Evolutionary conservation across 2,888 invertebrate genomes (phyloP).

Genomic region (Eristalis arbustorum): DNA sequence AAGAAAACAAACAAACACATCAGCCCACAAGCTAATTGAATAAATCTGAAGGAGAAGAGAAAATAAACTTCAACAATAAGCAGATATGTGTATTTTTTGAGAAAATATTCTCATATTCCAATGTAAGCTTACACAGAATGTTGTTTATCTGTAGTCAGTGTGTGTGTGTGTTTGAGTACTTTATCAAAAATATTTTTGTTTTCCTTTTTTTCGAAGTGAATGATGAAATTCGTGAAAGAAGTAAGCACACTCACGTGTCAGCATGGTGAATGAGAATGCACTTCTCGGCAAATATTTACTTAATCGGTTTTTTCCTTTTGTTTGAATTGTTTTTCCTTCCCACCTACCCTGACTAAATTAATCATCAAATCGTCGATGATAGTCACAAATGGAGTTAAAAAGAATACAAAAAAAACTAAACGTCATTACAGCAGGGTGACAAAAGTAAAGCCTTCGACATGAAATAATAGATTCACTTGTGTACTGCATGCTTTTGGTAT

Average conservation of each 20-base stretch:
- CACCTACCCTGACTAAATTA: too few species aligned
- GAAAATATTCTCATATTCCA: neutral
- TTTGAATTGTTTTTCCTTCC: too few species aligned
- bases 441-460: neutral
- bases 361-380: neutral
- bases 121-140: slow-evolving; percentile 30
- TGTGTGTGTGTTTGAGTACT: neutral
- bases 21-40: slow-evolving; percentile 9
- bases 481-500: neutral
- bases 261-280: neutral
- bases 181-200: neutral
- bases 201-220: neutral
- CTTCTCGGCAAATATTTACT: slow-evolving; percentile 3
- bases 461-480: neutral
- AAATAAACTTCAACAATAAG: slow-evolving; percentile 7
- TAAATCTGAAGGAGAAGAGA: slow-evolving; percentile 4
- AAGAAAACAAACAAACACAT: neutral
- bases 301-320: neutral
- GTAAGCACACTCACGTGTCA: slow-evolving; percentile 6
- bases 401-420: too few species aligned
- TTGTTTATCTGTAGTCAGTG: neutral
- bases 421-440: too few species aligned
- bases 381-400: neutral
- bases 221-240: slow-evolving; percentile 23
- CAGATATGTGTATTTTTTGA: slow-evolving; percentile 6